Conservation (phyloP, 2,888 invertebrate species). For the Drepanosiphum platanoidis region DNA sequence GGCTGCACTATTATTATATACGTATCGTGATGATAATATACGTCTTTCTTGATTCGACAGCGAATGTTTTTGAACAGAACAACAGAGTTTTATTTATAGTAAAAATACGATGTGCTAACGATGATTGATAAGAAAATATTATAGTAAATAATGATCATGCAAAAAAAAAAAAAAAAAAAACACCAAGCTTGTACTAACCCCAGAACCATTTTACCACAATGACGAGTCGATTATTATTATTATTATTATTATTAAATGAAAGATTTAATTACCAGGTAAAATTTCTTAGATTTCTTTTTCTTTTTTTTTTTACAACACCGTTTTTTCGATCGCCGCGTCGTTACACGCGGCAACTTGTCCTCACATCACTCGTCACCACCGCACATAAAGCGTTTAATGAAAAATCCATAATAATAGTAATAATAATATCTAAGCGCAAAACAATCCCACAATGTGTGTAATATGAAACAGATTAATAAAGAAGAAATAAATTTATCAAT, state of each 20-base stretch:
- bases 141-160: conserved; percentile 49
- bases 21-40: background rate
- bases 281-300: too few relatives aligned
- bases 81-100: too few relatives aligned
- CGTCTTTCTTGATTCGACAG: too few relatives aligned
- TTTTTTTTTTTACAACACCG: too few relatives aligned
- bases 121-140: conserved; percentile 37
- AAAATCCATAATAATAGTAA: too few relatives aligned
- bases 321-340: conserved; percentile 24
- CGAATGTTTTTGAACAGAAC: conserved; percentile 37
- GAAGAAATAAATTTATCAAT: conserved; percentile 62
- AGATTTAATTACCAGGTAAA: too few relatives aligned
- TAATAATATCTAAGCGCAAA: conserved; percentile 47
- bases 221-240: conserved; percentile 24
- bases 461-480: conserved; percentile 51
- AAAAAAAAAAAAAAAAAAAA: conserved; percentile 54
- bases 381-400: conserved; percentile 51
- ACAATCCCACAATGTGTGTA: conserved; percentile 51
- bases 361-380: too few relatives aligned
- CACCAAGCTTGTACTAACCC: conserved; percentile 55
- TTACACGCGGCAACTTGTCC: conserved; percentile 25
- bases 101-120: conserved; percentile 31
- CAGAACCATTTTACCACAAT: conserved; percentile 56
- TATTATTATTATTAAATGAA: too few relatives aligned
- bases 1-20: background rate